Evolutionary conservation across 2,113 vertebrate species (phyloP), one percentile per base, ranked within the genome.

Genomic region (Rhipidura dahli): DNA sequence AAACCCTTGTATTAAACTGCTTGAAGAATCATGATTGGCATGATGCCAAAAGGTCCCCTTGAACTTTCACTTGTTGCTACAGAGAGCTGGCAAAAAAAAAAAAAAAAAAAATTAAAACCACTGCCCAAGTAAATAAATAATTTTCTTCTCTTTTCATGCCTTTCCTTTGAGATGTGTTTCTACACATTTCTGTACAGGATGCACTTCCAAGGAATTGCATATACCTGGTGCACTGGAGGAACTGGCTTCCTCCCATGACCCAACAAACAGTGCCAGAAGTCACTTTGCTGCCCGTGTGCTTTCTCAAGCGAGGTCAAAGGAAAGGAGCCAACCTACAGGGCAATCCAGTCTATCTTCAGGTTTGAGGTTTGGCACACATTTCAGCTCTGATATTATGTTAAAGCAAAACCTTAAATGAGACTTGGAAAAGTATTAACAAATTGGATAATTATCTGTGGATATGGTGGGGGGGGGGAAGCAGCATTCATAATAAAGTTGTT

Each of bases 381-480:
- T 61, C 54, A 92, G 18, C 12, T 88, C 54, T 88, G 37, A 39
- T 33, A 60, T 20, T 26, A 65, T 8, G 20, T 42, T 70, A 81
- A 61, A 95, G 70, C 30, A 83, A 90, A 75, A 23, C 7, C 14
- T 57, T 70, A 50, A 89, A 70, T 5, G 2, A 42, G 54, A 77
- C 33, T 63, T 77, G 16, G 13, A 63, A 88, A 86, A 80, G 7
- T 26, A 47, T 70, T 65, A 61, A 37, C 6, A 69, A 93, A 76
- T 47, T n/a, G 15, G 15, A 19, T 42, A 49, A 80, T 53, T 45
- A 76, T 40, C 7, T 11, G 57, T 30, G 42, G 61, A 45, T 19
- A 28, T 2, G 3, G 39, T 5, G 17, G 15, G 2, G 4, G 15
- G 2, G 5, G 1, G 3, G 20, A 23, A 47, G 5, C 5, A 66